These are phyloP conservation scores for Papilio helenus DNA, from an alignment of 1,140 invertebrate genomes.

Conservation along the genomic window DNA sequence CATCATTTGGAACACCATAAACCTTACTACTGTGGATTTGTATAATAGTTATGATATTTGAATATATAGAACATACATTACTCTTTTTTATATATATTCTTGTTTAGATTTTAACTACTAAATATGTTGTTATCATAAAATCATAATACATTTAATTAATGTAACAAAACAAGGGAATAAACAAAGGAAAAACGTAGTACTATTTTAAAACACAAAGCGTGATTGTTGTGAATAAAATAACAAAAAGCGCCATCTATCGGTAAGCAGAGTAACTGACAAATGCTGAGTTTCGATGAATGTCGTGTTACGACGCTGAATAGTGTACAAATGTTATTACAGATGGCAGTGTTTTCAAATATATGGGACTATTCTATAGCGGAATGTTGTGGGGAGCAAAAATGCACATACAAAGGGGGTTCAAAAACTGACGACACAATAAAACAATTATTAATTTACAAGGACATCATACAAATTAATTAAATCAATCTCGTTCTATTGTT, in stretches of 20 bases:
- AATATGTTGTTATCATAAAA: no score
- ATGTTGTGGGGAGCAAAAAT: background rate
- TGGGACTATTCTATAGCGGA: background rate
- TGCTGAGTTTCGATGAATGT: background rate
- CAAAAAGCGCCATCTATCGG: constrained; percentile 30
- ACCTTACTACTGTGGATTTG: background rate
- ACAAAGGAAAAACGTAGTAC: background rate
- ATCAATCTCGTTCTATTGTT: constrained; percentile 38
- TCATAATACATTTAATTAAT: background rate
- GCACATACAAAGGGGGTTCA: background rate
- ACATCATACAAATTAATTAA: constrained; percentile 32
- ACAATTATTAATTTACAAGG: constrained; percentile 31
- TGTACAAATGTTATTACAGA: constrained; percentile 38
- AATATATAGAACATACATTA: background rate
- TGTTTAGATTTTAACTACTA: background rate
- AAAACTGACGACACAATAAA: constrained; percentile 20
- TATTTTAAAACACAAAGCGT: background rate
- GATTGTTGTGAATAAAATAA: background rate
- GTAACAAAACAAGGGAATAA: background rate
- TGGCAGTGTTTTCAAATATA: constrained; percentile 48
- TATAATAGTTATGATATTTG: background rate
- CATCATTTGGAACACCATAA: background rate
- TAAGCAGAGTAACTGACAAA: background rate
- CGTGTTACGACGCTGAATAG: background rate
- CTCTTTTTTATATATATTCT: background rate